A percentile compares a stretch with the other conserved stretches of the same genome.
Conservation (phyloP, 1,140 invertebrate genomes). For the Magallana gigas region DNA sequence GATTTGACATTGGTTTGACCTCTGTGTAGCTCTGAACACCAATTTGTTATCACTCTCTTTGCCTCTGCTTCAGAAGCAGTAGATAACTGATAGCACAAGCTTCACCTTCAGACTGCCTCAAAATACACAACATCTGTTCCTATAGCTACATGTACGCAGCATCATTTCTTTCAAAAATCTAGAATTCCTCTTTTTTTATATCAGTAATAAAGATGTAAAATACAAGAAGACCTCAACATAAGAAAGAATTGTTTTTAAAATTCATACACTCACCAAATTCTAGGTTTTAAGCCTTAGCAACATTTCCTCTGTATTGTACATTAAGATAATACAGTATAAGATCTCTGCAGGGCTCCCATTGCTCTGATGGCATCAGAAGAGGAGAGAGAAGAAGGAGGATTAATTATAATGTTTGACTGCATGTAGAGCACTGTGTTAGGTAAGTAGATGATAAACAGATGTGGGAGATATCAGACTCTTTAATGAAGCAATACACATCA, state of each 20-base stretch:
- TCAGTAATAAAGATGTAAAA: no score
- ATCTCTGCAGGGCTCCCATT: background rate
- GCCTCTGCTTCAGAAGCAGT: background rate
- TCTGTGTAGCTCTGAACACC: background rate
- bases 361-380: background rate
- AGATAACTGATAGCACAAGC: background rate
- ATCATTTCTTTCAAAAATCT: no score
- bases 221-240: background rate
- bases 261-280: no score
- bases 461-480: background rate
- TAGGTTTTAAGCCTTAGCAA: no score
- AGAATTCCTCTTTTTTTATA: no score
- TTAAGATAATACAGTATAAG: background rate
- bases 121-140: slow-evolving; percentile 3
- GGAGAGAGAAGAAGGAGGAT: slow-evolving; percentile 16
- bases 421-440: background rate
- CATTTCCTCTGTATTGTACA: no score
- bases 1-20: slow-evolving; percentile 25
- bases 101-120: background rate
- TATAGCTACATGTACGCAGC: no score
- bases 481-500: no score
- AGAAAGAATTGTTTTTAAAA: no score
- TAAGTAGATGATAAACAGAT: slow-evolving; percentile 21
- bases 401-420: background rate
- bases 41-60: background rate